Evolutionary conservation across 2,888 invertebrate species (phyloP).

Genomic region (Oligia fasciuncula): DNA sequence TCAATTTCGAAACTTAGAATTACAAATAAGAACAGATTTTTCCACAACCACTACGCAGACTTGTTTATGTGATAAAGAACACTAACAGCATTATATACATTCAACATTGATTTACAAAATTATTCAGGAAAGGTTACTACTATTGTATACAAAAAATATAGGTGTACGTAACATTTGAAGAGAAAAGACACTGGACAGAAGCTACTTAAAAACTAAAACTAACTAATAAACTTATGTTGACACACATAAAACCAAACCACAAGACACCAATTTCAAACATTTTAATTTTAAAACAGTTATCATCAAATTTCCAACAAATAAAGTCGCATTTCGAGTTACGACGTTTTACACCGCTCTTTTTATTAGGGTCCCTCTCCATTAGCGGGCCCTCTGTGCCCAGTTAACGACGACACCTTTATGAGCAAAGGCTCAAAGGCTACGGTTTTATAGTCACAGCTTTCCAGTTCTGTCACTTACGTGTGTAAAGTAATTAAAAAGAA

Average conservation of each 20-base stretch:
- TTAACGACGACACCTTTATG: conserved; percentile 67
- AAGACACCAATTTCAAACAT: neutral
- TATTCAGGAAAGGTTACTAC: no score
- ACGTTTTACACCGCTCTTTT: conserved; percentile 52
- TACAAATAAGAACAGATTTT: neutral
- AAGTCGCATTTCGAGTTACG: conserved; percentile 1
- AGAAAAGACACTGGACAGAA: no score
- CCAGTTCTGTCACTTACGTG: conserved; percentile 30
- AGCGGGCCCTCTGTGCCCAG: conserved; percentile 54
- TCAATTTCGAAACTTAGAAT: neutral
- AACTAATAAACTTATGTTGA: no score
- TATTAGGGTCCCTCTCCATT: conserved; percentile 67
- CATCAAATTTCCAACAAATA: conserved; percentile 9
- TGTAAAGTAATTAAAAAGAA: conserved; percentile 44
- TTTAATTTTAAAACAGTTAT: conserved; percentile 23
- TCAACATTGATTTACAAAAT: no score
- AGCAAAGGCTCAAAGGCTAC: conserved; percentile 49
- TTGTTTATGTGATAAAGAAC: no score
- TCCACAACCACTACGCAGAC: neutral
- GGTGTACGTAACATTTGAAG: no score
- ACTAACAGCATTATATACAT: no score
- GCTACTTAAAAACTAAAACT: no score
- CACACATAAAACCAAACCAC: conserved; percentile 7
- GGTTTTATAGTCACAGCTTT: conserved; percentile 52
- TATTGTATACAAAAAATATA: no score